These are phyloP conservation scores for Myrmecophaga tridactyla DNA, from an alignment of 2,113 vertebrate species.

Conservation along the genomic window DNA sequence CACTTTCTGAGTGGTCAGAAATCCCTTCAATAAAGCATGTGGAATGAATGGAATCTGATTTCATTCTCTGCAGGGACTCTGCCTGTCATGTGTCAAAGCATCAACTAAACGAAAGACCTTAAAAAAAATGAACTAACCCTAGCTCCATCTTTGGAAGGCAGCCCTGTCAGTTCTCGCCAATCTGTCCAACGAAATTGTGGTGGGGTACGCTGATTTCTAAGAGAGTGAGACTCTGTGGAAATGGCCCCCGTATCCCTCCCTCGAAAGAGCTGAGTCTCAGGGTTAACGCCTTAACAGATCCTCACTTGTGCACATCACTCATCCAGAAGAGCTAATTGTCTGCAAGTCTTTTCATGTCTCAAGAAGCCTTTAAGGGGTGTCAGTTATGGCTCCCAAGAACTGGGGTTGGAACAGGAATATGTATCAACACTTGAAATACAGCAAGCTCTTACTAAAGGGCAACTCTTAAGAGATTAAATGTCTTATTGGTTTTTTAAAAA, in stretches of 20 bases:
- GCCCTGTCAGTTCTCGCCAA: accelerated
- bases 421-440: not conserved
- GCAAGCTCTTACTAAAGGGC: not conserved
- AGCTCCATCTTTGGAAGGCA: not conserved
- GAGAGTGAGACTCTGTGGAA: accelerated
- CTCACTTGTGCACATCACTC: accelerated
- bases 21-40: not conserved
- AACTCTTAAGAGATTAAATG: not conserved
- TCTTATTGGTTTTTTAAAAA: not conserved
- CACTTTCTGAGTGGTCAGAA: not conserved
- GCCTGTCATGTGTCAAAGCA: not conserved
- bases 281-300: not conserved
- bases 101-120: not conserved
- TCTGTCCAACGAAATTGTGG: not conserved
- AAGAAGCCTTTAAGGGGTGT: not conserved
- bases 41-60: not conserved
- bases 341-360: not conserved
- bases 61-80: not conserved
- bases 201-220: not conserved
- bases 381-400: not conserved
- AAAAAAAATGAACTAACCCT: not conserved
- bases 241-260: not conserved
- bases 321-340: not conserved
- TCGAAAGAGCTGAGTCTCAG: accelerated
- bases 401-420: accelerated